Conservation (phyloP, 2,797 vertebrate species). For the Poeciliopsis turneri region DNA sequence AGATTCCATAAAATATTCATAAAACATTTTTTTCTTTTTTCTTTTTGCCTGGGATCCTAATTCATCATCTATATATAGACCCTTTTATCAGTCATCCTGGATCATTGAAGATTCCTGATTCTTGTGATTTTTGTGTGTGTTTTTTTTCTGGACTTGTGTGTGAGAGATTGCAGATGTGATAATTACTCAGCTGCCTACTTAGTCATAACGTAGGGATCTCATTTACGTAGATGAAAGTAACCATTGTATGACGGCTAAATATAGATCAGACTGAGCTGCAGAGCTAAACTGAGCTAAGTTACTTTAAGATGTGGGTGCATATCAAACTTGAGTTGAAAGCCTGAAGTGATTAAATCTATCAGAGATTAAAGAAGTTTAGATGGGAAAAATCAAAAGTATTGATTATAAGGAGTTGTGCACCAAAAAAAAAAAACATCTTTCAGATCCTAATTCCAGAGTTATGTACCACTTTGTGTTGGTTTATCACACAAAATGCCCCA, state of each 20-base stretch:
- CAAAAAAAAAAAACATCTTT: no score
- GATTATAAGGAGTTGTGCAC: no score
- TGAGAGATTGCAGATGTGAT: constrained; percentile 61
- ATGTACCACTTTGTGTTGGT: no score
- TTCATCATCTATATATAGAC: constrained; percentile 79
- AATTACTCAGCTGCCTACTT: constrained; percentile 68
- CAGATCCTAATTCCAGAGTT: no score
- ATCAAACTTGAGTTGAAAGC: constrained; percentile 8
- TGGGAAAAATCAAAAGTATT: constrained; percentile 6
- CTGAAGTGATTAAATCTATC: constrained; percentile 28
- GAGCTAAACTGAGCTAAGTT: constrained; percentile 35
- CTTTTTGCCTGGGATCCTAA: constrained; percentile 63
- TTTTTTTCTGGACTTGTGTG: constrained; percentile 46
- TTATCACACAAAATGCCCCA: no score
- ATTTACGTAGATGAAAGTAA: constrained; percentile 54
- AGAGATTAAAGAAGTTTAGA: constrained; percentile 32
- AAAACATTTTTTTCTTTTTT: constrained; percentile 27
- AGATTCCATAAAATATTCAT: constrained; percentile 75
- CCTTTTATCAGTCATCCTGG: constrained; percentile 69
- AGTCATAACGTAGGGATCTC: constrained; percentile 43
- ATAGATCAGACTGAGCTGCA: constrained; percentile 37
- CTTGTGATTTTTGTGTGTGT: constrained; percentile 18
- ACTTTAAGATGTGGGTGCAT: constrained; percentile 26
- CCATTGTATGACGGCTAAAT: constrained; percentile 45
- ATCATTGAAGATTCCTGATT: constrained; percentile 69